Conservation (phyloP, 2,888 invertebrate species). For the Eupelmus urozonus region DNA sequence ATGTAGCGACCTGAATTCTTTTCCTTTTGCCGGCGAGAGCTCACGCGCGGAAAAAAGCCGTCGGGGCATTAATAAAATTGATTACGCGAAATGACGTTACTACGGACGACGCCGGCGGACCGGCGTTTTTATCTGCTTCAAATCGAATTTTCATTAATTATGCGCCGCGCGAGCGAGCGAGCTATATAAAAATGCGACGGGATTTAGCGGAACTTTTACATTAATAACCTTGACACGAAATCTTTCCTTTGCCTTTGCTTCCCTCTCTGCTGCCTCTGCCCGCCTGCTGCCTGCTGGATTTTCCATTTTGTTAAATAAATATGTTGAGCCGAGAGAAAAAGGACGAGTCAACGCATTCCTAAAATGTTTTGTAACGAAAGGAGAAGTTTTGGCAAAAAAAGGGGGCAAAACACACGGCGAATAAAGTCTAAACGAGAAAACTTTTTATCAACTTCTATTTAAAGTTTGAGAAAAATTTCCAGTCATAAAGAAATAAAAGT, state of each 20-base stretch:
- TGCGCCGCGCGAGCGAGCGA: no score
- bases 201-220: constrained; percentile 44
- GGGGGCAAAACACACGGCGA: constrained; percentile 24
- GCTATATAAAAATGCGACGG: constrained; percentile 44
- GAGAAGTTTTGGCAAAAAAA: constrained; percentile 28
- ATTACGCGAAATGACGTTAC: constrained; percentile 53
- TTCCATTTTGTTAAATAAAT: constrained; percentile 37
- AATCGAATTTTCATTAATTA: constrained; percentile 57
- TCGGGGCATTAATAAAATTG: constrained; percentile 52
- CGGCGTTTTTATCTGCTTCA: constrained; percentile 49
- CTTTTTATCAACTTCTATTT: constrained; percentile 54
- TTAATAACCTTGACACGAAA: constrained; percentile 24
- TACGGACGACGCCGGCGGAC: not conserved
- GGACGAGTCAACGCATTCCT: constrained; percentile 1
- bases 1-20: constrained; percentile 53
- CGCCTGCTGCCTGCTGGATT: not conserved
- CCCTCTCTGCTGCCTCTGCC: no score
- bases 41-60: constrained; percentile 34
- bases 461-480: constrained; percentile 52
- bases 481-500: constrained; percentile 43
- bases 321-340: constrained; percentile 12
- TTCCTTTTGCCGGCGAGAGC: constrained; percentile 33
- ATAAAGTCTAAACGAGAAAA: constrained; percentile 55
- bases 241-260: constrained; percentile 5
- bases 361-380: constrained; percentile 40